Percentiles rank a stretch among this genome's conserved stretches.
These are phyloP conservation scores for Suncus etruscus DNA, from an alignment of 2,113 vertebrate genomes.

Conservation along the genomic window DNA sequence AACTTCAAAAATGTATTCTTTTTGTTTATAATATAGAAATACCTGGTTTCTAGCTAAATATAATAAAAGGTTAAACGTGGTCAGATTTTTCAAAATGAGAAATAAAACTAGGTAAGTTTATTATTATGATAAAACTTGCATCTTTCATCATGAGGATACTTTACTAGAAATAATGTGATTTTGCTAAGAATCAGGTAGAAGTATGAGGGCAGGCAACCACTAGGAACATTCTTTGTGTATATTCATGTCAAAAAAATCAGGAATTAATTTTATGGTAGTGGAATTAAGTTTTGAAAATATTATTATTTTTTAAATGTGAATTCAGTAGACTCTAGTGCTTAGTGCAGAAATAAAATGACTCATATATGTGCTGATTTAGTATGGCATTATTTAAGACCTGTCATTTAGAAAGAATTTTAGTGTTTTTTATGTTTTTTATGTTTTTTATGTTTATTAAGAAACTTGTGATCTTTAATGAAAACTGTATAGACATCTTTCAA, in stretches of 20 bases:
- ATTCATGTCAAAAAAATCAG: slow-evolving; percentile 9
- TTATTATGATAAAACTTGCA: not conserved
- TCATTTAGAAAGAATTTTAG: not conserved
- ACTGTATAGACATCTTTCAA: not conserved
- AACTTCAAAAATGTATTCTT: not conserved
- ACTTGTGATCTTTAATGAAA: not conserved
- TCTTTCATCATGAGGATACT: not conserved
- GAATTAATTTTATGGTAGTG: slow-evolving; percentile 20
- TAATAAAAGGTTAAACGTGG: not conserved
- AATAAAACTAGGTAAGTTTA: not conserved
- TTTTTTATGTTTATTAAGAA: no score
- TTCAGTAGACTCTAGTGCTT: not conserved
- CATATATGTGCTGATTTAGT: not conserved
- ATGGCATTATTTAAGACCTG: not conserved
- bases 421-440: no score
- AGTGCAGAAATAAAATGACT: not conserved
- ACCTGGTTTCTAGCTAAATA: not conserved
- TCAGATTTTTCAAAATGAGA: not conserved
- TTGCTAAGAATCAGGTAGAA: not conserved
- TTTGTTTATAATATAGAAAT: not conserved
- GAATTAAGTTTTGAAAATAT: slow-evolving; percentile 47
- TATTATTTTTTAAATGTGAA: not conserved
- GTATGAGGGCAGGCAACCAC: not conserved
- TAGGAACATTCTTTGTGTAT: not conserved
- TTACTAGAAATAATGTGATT: not conserved